These are phyloP conservation scores for Bovichtus variegatus DNA, from an alignment of 2,797 vertebrate species.

Conservation along the genomic window DNA sequence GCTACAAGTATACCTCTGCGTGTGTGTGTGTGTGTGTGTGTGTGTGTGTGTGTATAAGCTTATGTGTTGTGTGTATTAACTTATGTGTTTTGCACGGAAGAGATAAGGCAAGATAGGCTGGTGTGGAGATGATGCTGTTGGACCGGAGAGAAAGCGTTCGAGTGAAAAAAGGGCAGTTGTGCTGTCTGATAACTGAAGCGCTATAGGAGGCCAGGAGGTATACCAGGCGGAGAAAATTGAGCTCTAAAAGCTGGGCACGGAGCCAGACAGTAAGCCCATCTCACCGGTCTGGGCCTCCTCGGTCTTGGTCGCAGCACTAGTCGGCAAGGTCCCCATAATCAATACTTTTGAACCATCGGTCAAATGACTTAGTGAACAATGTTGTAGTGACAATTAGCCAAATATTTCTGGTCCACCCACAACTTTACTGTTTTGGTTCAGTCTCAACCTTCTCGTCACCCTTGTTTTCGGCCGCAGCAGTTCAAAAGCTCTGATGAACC, in stretches of 20 bases:
- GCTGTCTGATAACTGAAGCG: conserved; percentile 40
- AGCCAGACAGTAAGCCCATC: conserved; percentile 11
- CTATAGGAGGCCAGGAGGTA: conserved; percentile 20
- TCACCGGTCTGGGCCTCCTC: conserved; percentile 2
- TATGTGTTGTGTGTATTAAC: conserved; percentile 1
- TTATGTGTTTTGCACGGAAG: conserved; percentile 16
- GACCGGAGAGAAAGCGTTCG: conserved; percentile 35
- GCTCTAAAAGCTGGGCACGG: conserved; percentile 11
- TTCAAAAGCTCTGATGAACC: background rate
- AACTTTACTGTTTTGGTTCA: background rate
- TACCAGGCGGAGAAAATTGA: conserved; percentile 23
- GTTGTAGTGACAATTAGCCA: background rate
- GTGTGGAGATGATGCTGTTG: conserved; percentile 32
- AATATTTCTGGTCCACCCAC: background rate
- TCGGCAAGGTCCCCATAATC: conserved; percentile 18
- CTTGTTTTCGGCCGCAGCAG: background rate
- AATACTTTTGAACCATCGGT: background rate
- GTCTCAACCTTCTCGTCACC: background rate
- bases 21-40: conserved; percentile 24
- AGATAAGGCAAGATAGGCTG: conserved; percentile 43
- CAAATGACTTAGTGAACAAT: background rate
- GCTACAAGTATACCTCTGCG: background rate
- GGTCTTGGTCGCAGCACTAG: background rate
- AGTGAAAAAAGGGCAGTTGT: conserved; percentile 47
- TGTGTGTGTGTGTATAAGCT: conserved; percentile 15